Evolutionary conservation across 2,888 invertebrate species (phyloP).

Genomic region (Baccha elongata): DNA sequence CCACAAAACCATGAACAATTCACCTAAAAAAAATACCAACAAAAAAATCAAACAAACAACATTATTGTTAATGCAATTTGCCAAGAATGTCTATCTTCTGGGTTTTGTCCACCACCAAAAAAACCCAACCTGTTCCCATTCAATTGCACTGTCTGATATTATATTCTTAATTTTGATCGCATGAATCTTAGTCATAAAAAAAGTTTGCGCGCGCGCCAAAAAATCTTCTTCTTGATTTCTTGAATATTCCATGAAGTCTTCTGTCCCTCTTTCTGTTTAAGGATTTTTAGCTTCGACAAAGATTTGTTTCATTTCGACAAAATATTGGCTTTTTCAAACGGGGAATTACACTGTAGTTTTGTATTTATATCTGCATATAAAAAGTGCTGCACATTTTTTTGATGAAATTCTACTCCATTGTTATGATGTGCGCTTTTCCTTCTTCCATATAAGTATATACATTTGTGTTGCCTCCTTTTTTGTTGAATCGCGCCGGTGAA

Average conservation of each 20-base stretch:
- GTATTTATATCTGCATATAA: conserved; percentile 39
- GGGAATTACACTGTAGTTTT: conserved; percentile 2
- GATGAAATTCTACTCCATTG: conserved; percentile 35
- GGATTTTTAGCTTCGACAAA: conserved; percentile 2
- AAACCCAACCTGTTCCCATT: conserved; percentile 70
- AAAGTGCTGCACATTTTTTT: conserved; percentile 48
- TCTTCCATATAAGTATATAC: conserved; percentile 9
- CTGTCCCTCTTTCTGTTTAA: background rate
- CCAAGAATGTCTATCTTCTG: conserved; percentile 28
- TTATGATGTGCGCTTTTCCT: conserved; percentile 52
- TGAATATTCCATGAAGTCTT: background rate
- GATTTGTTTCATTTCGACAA: conserved; percentile 51
- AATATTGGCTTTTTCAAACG: conserved; percentile 17
- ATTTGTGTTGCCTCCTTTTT: conserved; percentile 24
- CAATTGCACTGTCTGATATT: conserved; percentile 66
- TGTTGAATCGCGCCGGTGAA: conserved; percentile 58
- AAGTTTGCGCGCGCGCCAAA: conserved; percentile 48
- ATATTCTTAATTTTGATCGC: conserved; percentile 67
- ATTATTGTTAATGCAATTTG: conserved; percentile 66
- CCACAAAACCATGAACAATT: conserved; percentile 57
- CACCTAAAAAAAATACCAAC: conserved; percentile 32
- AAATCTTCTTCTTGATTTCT: conserved; percentile 10
- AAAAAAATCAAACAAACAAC: conserved; percentile 47
- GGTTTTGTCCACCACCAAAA: conserved; percentile 17
- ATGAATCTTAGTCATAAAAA: conserved; percentile 33